Conservation (phyloP, 2,888 invertebrate species). For the Liposcelis brunnea region DNA sequence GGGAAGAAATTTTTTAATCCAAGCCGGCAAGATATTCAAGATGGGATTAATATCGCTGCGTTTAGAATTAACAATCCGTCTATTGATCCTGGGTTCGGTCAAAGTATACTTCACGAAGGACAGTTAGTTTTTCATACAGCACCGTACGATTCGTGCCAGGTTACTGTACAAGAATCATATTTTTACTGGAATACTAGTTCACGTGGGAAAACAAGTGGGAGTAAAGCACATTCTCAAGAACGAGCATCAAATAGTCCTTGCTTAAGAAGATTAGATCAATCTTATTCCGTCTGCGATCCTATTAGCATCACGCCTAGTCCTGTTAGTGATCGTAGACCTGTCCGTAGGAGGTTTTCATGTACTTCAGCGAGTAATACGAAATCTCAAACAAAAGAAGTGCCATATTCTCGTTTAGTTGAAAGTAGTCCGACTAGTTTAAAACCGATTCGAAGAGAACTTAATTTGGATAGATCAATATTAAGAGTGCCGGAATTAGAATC, state of each 20-base stretch:
- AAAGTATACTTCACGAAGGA: slow-evolving; percentile 75
- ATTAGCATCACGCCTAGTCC: neutral
- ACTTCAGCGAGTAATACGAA: slow-evolving; percentile 12
- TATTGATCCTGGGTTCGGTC: slow-evolving; percentile 82
- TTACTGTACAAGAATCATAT: slow-evolving; percentile 47
- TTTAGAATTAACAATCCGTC: slow-evolving; percentile 58
- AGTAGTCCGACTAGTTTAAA: neutral
- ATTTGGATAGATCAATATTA: slow-evolving; percentile 27
- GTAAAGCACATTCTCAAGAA: slow-evolving; percentile 7
- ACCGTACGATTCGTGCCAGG: slow-evolving; percentile 63
- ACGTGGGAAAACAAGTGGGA: neutral
- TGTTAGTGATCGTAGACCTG: neutral
- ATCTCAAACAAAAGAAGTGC: slow-evolving; percentile 40
- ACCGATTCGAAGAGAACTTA: neutral
- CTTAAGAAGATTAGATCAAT: slow-evolving; percentile 4
- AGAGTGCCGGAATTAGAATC: slow-evolving; percentile 31
- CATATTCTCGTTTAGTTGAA: slow-evolving; percentile 63
- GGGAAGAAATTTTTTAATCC: slow-evolving; percentile 80
- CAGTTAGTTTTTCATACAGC: slow-evolving; percentile 81
- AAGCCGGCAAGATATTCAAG: slow-evolving; percentile 56
- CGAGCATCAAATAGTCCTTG: slow-evolving; percentile 6
- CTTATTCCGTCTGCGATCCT: slow-evolving; percentile 7
- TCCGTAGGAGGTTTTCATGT: slow-evolving; percentile 12
- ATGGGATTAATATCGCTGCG: slow-evolving; percentile 67
- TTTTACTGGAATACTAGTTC: slow-evolving; percentile 17